phyloP scores from a whole-genome alignment of 2,797 vertebrate genomes.

The Morelia viridis region DNA sequence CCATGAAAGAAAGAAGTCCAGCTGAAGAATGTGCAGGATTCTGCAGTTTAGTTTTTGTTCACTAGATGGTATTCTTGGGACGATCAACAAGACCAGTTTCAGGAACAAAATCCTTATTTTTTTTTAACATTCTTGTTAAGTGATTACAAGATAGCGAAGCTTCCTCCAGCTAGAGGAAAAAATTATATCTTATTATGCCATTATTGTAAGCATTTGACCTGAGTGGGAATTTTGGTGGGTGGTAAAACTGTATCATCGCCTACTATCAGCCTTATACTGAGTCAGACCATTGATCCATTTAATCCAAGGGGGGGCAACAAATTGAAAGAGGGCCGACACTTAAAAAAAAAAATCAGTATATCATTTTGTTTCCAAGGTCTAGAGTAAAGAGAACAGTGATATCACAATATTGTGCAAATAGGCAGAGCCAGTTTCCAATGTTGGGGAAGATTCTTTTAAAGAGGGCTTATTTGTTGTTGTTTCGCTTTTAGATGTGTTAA shows the following conservation, averaged over 20 bases:
- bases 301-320: background rate
- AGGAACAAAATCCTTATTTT: background rate
- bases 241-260: background rate
- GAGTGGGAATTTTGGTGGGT: background rate
- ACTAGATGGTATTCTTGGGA: constrained; percentile 66
- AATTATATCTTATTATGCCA: background rate
- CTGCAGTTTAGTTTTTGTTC: constrained; percentile 47
- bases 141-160: background rate
- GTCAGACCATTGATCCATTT: background rate
- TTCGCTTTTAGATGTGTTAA: background rate
- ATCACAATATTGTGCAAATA: background rate
- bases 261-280: background rate
- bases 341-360: background rate
- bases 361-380: background rate
- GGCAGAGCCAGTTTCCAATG: background rate
- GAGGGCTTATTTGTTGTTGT: background rate
- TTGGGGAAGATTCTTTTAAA: background rate
- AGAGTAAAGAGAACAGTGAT: background rate
- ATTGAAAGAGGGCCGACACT: background rate
- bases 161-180: background rate
- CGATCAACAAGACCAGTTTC: background rate
- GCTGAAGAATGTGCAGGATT: background rate
- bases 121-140: background rate
- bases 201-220: background rate
- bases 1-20: background rate